Conservation (phyloP, 2,113 vertebrate species). For the Pelmatolapia mariae region DNA sequence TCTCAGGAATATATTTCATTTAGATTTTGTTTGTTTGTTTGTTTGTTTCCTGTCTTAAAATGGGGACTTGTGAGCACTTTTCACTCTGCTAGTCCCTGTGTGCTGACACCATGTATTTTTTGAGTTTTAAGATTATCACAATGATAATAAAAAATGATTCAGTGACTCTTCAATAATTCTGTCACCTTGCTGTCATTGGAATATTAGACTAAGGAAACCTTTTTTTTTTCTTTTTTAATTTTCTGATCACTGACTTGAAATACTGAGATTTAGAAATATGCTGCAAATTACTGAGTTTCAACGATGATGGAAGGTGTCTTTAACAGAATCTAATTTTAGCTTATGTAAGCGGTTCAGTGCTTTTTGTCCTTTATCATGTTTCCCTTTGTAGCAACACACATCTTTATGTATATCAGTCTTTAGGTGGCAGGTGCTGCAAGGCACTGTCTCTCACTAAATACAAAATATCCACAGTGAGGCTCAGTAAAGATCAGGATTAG, state of each 20-base stretch:
- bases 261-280: slow-evolving; percentile 37
- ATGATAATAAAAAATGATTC: slow-evolving; percentile 69
- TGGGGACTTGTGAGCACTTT: slow-evolving; percentile 26
- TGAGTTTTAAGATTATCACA: slow-evolving; percentile 60
- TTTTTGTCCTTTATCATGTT: slow-evolving; percentile 17
- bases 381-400: slow-evolving; percentile 23
- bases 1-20: slow-evolving; percentile 71
- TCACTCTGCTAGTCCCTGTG: slow-evolving; percentile 42
- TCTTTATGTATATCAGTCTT: slow-evolving; percentile 17
- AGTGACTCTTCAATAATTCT: slow-evolving; percentile 63
- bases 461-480: slow-evolving; percentile 16
- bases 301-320: slow-evolving; percentile 1
- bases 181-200: slow-evolving; percentile 43
- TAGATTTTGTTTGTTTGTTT: slow-evolving; percentile 8
- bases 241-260: slow-evolving; percentile 26
- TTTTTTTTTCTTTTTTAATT: not conserved
- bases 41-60: slow-evolving; percentile 25
- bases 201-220: not conserved
- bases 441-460: slow-evolving; percentile 9
- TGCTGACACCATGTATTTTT: slow-evolving; percentile 65
- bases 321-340: not conserved
- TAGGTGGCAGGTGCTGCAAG: slow-evolving; percentile 14
- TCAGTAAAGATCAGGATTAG: slow-evolving; percentile 18
- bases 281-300: slow-evolving; percentile 35
- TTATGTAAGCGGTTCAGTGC: slow-evolving; percentile 10